Conservation (phyloP, 2,797 vertebrate species). For the Cynodonichthys magdalenae region DNA sequence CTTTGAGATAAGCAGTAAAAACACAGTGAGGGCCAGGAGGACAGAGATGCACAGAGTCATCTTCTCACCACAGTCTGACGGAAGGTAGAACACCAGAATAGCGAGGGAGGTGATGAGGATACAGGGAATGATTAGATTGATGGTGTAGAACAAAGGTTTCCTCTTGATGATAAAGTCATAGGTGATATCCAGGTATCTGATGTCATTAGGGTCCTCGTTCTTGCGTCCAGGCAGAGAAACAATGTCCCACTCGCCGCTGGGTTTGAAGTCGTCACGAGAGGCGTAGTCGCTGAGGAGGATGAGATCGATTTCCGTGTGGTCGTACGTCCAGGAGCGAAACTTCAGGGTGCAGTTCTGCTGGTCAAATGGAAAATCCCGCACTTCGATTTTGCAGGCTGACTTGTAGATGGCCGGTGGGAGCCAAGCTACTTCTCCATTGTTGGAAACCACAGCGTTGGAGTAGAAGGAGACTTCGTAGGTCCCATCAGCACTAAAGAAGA, state of each 20-base stretch:
- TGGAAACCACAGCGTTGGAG: conserved; percentile 82
- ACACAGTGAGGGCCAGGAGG: conserved; percentile 85
- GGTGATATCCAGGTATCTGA: conserved; percentile 83
- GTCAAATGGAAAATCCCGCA: conserved; percentile 87
- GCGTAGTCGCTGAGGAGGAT: conserved; percentile 83
- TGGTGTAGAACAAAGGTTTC: conserved; percentile 85
- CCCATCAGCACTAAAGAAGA: conserved; percentile 78
- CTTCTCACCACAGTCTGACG: conserved; percentile 86
- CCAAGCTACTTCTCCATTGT: conserved; percentile 83
- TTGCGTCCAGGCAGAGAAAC: conserved; percentile 82
- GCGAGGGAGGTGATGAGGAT: conserved; percentile 84
- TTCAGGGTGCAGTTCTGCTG: conserved; percentile 87
- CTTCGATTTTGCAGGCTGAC: conserved; percentile 85
- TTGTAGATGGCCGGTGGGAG: conserved; percentile 86
- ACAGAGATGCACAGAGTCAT: conserved; percentile 86
- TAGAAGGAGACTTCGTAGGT: conserved; percentile 87
- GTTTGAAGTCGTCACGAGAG: conserved; percentile 84
- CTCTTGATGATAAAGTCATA: conserved; percentile 85
- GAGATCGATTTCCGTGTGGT: conserved; percentile 85
- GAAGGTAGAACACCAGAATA: conserved; percentile 86
- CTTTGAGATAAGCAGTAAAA: conserved; percentile 86
- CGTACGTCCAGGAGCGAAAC: conserved; percentile 86
- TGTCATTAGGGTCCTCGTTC: conserved; percentile 82
- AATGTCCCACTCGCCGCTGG: conserved; percentile 86
- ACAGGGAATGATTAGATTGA: conserved; percentile 85